A percentile compares a stretch with the other conserved stretches of the same genome.
phyloP scores from a whole-genome alignment of 2,797 vertebrate genomes.

The Phoxinus dragarum region DNA sequence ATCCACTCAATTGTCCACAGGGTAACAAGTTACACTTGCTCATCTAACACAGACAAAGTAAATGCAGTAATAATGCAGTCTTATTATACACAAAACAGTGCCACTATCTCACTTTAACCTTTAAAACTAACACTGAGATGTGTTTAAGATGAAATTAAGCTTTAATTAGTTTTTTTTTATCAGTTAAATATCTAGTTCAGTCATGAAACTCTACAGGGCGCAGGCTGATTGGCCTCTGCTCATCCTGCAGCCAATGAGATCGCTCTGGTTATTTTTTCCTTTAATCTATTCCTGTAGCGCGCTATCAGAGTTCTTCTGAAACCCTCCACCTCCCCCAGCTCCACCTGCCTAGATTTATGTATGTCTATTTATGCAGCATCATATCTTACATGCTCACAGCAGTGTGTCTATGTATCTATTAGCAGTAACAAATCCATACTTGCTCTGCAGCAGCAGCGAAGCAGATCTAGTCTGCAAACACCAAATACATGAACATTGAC shows the following conservation, averaged over 20 bases:
- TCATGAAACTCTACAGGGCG: background rate
- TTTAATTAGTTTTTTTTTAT: background rate
- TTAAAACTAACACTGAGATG: background rate
- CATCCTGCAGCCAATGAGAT: background rate
- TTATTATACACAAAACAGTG: background rate
- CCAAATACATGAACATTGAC: background rate
- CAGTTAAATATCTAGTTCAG: background rate
- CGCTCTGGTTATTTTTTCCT: no score
- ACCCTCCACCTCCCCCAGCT: background rate
- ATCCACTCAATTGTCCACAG: conserved; percentile 45
- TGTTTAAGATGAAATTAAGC: background rate
- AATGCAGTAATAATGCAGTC: background rate
- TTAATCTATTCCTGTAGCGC: background rate
- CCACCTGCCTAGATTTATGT: background rate
- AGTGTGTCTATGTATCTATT: background rate
- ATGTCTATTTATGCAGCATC: background rate
- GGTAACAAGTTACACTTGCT: conserved; percentile 46
- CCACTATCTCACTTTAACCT: background rate
- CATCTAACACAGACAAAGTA: conserved; percentile 12
- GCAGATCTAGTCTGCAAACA: background rate
- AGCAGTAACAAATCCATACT: background rate
- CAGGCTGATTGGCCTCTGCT: background rate
- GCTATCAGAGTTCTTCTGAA: background rate
- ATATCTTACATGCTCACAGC: background rate
- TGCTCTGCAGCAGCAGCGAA: background rate